Evolutionary conservation across 2,888 invertebrate species (phyloP), one percentile per base, ranked within the genome.

Genomic region (Orthosia gracilis): DNA sequence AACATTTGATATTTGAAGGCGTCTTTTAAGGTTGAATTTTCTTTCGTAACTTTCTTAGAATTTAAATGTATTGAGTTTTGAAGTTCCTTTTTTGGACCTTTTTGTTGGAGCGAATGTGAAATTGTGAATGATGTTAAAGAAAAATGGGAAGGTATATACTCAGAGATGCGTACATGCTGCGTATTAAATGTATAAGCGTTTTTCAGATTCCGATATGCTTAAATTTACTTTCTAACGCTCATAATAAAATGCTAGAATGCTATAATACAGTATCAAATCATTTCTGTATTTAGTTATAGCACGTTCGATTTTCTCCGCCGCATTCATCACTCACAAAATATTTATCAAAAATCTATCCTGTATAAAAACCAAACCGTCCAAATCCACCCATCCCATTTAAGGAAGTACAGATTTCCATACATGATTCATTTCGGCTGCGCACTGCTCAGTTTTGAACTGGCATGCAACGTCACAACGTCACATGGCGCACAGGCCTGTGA

Each of bases 401-500:
- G 73, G 81, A 78, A 76, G 73, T 62, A 69, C 68, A 76, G 78
- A 74, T 85, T 78, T 81, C 68, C 73, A 79, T 78, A 82, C 59
- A 85, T 78, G 77, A 82, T 81, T 84, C 81, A 82, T 85, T 87
- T 86, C 73, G 74, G 69, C 69, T 47, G 55, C 21, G 73, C 71
- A 81, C 31, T 57, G 79, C 74, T 83, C 76, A 75, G 86, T 85
- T 82, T 68, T 77, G 72, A 78, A 86, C 87, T 88, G 81, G 73
- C 74, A 68, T 79, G 84, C 85, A 88, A 88, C 85, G 87, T 82
- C 84, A 81, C 82, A 71, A 87, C 91, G 87, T 90, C 91, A 92
- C 90, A 90, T 90, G 90, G 90, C 90, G 92, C 91, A 91, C 90
- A 91, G 90, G 91, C 86, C 92, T 94, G 95, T 89, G 92, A 91